Conservation (phyloP, 92 coral and sea anemone species). For the Meandrina meandrites region DNA sequence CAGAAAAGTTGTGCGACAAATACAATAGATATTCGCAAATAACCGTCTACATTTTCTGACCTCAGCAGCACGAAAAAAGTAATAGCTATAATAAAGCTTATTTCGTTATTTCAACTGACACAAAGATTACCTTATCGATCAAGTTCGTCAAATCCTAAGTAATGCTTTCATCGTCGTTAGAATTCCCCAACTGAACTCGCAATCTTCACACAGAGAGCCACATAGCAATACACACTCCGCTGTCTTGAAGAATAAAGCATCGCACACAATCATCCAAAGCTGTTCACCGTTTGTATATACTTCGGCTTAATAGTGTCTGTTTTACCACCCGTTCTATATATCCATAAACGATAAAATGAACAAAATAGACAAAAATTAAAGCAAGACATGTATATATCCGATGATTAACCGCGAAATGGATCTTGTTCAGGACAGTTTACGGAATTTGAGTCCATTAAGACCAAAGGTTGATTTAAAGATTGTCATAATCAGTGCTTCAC, state of each 20-base stretch:
- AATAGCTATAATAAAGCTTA: not conserved
- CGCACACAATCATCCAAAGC: not conserved
- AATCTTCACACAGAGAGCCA: not conserved
- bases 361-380: constrained; percentile 55
- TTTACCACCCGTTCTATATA: constrained; percentile 44
- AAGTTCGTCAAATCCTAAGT: not conserved
- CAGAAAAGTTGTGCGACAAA: not conserved
- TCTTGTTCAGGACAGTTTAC: constrained; percentile 77
- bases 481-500: constrained; percentile 55
- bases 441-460: constrained; percentile 78
- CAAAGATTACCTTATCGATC: constrained; percentile 28
- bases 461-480: constrained; percentile 72
- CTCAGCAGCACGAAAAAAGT: not conserved
- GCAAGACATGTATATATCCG: constrained; percentile 59
- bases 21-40: not conserved
- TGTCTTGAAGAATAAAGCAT: not conserved
- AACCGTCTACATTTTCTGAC: not conserved
- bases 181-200: not conserved
- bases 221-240: not conserved
- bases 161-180: not conserved
- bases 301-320: constrained; percentile 34
- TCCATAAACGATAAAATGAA: constrained; percentile 36
- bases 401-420: constrained; percentile 81
- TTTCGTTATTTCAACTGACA: not conserved
- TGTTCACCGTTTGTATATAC: constrained; percentile 8